Percentiles rank a stretch among this genome's conserved stretches.
Conservation (phyloP, 2,797 vertebrate species). For the Philypnodon macrostomus region DNA sequence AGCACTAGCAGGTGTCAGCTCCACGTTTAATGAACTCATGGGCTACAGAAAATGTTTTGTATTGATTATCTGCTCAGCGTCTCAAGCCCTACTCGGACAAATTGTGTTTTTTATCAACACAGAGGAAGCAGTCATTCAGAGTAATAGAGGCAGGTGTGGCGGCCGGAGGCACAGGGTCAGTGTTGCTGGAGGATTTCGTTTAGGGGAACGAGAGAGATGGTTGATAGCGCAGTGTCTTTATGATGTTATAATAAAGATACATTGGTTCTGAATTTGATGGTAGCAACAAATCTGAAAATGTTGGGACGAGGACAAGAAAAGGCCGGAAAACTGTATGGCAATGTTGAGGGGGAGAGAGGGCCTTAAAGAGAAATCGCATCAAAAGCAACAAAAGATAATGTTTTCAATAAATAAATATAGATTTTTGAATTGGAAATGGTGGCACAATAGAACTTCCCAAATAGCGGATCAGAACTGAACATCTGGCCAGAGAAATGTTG, state of each 20-base stretch:
- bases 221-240: background rate
- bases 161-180: conserved; percentile 33
- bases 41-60: conserved; percentile 73
- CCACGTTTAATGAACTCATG: conserved; percentile 75
- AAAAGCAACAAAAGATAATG: too few species aligned
- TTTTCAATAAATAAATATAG: too few species aligned
- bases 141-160: conserved; percentile 42
- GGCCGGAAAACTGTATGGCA: too few species aligned
- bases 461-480: too few species aligned
- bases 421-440: too few species aligned
- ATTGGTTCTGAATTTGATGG: background rate
- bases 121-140: conserved; percentile 59
- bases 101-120: conserved; percentile 71
- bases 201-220: background rate
- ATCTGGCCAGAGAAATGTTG: too few species aligned
- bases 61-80: conserved; percentile 72
- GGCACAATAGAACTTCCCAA: too few species aligned
- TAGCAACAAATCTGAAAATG: background rate
- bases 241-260: background rate
- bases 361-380: too few species aligned
- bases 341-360: too few species aligned
- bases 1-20: conserved; percentile 72
- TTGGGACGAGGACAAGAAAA: too few species aligned
- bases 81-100: conserved; percentile 67
- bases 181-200: conserved; percentile 16